Evolutionary conservation across 2,113 vertebrate species (phyloP).

Genomic region (Cromileptes altivelis): DNA sequence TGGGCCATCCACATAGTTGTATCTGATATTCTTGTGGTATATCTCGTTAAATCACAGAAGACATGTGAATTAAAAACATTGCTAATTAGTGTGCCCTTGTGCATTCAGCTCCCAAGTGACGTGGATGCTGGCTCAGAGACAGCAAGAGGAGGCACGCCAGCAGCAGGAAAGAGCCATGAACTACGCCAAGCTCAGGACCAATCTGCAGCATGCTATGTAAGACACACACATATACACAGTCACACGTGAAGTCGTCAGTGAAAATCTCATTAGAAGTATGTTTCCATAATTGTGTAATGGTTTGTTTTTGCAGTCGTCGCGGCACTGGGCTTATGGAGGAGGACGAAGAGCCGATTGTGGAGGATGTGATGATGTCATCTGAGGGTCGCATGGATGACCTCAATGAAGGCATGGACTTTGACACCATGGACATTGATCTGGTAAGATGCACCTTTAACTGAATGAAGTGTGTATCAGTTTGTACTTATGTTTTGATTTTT

Average conservation of each 20-base stretch:
- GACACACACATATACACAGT: conserved; percentile 50
- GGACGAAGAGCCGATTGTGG: conserved; percentile 98
- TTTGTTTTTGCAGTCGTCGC: conserved; percentile 88
- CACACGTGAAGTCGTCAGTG: not conserved
- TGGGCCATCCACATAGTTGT: conserved; percentile 14
- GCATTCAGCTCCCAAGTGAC: conserved; percentile 95
- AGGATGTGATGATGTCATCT: conserved; percentile 99
- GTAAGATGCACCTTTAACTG: conserved; percentile 81
- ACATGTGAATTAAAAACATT: conserved; percentile 3
- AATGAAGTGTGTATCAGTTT: not conserved
- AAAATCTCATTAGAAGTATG: not conserved
- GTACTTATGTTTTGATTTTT: not conserved
- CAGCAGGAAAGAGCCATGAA: conserved; percentile 99
- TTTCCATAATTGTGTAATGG: conserved; percentile 39
- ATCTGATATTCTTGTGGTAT: conserved; percentile 10
- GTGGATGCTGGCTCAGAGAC: conserved; percentile 99
- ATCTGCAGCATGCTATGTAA: conserved; percentile 99
- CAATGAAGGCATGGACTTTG: conserved; percentile 99
- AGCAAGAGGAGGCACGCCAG: conserved; percentile 94
- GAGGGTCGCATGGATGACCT: conserved; percentile 99
- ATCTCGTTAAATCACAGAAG: conserved; percentile 21
- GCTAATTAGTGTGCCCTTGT: conserved; percentile 32
- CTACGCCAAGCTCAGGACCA: conserved; percentile 98
- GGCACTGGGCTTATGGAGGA: conserved; percentile 98
- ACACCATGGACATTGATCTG: conserved; percentile 99